Evolutionary conservation across 2,113 vertebrate species (phyloP).

Genomic region (Cyphomyrus discorhynchus): DNA sequence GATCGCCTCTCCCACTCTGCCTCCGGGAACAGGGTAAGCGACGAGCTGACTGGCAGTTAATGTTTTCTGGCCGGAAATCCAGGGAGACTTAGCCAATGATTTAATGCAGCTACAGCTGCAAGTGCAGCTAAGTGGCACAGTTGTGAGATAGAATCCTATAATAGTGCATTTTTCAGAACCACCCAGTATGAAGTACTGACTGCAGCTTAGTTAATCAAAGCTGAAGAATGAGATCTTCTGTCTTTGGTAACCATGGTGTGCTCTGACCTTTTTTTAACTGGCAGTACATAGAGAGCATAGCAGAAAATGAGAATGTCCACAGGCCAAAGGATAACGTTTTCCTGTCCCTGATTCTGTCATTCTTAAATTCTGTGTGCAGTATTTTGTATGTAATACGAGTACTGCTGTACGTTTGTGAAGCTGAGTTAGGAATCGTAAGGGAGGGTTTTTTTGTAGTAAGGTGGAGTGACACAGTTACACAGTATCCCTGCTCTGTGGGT

Average conservation of each 20-base stretch:
- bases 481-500: background rate
- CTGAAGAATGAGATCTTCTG: background rate
- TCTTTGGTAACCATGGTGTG: background rate
- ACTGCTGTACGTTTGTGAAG: background rate
- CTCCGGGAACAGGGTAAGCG: background rate
- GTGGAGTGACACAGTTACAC: background rate
- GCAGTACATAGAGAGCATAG: background rate
- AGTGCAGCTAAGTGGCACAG: background rate
- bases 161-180: background rate
- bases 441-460: background rate
- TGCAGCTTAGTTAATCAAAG: background rate
- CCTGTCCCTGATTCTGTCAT: background rate
- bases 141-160: background rate
- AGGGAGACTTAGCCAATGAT: background rate
- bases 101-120: background rate
- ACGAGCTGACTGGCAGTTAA: background rate
- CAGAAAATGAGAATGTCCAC: background rate
- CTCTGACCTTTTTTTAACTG: background rate
- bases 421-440: background rate
- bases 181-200: background rate
- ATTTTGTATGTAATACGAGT: background rate
- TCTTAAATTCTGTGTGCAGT: background rate
- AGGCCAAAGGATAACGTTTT: background rate
- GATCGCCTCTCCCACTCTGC: background rate
- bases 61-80: background rate